phyloP scores from a whole-genome alignment of 2,113 vertebrate species.

The Glaucomys volans region DNA sequence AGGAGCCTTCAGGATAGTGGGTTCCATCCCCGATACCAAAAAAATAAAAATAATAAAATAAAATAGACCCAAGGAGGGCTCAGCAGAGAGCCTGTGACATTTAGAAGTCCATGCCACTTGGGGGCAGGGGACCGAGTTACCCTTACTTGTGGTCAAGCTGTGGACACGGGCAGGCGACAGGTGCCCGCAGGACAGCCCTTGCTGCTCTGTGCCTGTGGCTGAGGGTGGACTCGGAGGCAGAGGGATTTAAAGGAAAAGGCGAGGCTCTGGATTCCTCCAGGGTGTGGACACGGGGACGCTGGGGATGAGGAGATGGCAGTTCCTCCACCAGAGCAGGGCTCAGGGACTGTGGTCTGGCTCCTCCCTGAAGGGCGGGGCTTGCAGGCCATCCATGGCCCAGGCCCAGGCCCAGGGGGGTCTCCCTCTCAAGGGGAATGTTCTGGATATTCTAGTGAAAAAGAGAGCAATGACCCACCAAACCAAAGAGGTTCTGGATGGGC shows the following conservation, averaged over 20 bases:
- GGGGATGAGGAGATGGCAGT: no score
- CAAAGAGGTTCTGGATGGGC: background rate
- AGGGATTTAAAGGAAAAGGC: background rate
- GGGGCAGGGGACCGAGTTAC: background rate
- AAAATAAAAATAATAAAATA: no score
- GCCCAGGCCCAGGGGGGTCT: background rate
- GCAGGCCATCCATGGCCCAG: background rate
- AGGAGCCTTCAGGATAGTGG: background rate
- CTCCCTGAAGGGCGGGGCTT: background rate
- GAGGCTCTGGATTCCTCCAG: background rate
- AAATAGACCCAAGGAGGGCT: background rate
- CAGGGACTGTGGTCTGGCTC: background rate
- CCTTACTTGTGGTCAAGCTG: background rate
- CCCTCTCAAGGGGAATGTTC: background rate
- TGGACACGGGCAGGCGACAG: background rate
- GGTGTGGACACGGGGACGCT: no score
- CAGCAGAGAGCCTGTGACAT: background rate
- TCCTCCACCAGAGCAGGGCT: background rate
- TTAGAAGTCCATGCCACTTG: background rate
- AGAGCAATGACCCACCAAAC: conserved; percentile 30
- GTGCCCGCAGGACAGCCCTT: background rate
- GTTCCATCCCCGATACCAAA: no score
- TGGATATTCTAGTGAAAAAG: background rate
- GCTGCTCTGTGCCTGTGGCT: background rate
- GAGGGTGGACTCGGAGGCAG: background rate